A percentile compares a stretch with the other conserved stretches of the same genome.
These are phyloP conservation scores for Synanthedon andrenaeformis DNA, from an alignment of 2,888 invertebrate species.

Conservation along the genomic window DNA sequence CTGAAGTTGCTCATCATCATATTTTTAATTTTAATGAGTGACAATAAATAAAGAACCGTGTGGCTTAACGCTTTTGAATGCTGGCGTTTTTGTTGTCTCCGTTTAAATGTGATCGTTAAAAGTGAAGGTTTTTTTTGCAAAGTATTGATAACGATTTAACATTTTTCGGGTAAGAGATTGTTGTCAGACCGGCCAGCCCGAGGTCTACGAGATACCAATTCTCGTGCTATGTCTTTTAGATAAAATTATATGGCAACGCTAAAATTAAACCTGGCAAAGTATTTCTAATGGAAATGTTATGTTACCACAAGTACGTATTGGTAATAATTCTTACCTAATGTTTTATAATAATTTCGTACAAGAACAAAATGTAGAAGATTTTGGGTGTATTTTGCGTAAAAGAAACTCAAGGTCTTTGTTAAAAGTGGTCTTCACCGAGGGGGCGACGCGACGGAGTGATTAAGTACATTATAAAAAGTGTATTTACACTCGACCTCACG, in stretches of 20 bases:
- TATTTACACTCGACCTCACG: constrained; percentile 67
- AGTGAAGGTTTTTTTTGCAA: not conserved
- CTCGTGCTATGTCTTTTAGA: constrained; percentile 1
- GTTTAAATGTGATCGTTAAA: not conserved
- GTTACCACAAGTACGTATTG: not conserved
- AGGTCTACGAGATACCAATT: constrained; percentile 8
- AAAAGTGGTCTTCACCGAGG: constrained; percentile 43
- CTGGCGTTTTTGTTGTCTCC: not conserved
- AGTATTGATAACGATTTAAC: not conserved
- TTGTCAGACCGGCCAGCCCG: constrained; percentile 6
- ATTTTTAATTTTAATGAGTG: no score
- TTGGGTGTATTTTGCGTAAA: not conserved
- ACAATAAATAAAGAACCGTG: no score
- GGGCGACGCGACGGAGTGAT: constrained; percentile 42
- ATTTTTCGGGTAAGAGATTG: constrained; percentile 7
- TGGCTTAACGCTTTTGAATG: no score
- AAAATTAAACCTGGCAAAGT: not conserved
- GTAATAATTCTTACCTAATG: no score
- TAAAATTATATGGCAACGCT: not conserved
- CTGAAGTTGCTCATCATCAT: no score
- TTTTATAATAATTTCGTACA: no score
- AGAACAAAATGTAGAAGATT: not conserved
- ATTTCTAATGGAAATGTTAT: not conserved
- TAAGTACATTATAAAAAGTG: constrained; percentile 67
- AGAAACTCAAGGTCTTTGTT: constrained; percentile 31